Percentiles rank a stretch among this genome's conserved stretches.
Evolutionary conservation across 2,888 invertebrate genomes (phyloP).

Genomic region (Chalcosyrphus nemorum): DNA sequence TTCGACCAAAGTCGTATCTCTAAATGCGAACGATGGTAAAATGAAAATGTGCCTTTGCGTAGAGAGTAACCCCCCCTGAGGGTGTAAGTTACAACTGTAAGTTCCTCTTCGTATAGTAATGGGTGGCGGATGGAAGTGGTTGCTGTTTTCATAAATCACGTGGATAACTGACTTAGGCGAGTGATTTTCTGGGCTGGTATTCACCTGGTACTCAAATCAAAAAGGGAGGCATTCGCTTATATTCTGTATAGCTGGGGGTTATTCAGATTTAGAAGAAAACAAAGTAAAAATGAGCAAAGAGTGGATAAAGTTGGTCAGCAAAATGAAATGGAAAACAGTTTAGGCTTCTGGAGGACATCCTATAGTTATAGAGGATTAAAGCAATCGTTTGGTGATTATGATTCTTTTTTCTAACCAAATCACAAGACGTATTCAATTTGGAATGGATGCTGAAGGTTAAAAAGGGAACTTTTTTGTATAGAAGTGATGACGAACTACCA

Average conservation of each 20-base stretch:
- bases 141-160: conserved; percentile 35
- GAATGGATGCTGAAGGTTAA: too few species aligned
- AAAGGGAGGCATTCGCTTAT: neutral
- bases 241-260: neutral
- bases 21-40: conserved; percentile 10
- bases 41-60: conserved; percentile 5
- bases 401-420: too few species aligned
- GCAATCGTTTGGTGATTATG: too few species aligned
- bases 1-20: neutral
- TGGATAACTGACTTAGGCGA: conserved; percentile 34
- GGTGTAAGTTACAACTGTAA: neutral
- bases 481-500: too few species aligned
- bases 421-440: too few species aligned
- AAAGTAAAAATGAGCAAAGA: neutral
- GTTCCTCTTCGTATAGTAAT: neutral
- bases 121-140: neutral
- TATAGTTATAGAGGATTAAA: too few species aligned
- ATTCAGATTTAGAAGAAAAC: neutral
- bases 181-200: neutral
- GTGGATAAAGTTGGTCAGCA: neutral
- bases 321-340: neutral
- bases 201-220: conserved; percentile 8
- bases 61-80: neutral
- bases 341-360: neutral
- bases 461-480: too few species aligned